Conservation (phyloP, 2,113 vertebrate genomes). For the Cephalopterus ornatus region DNA sequence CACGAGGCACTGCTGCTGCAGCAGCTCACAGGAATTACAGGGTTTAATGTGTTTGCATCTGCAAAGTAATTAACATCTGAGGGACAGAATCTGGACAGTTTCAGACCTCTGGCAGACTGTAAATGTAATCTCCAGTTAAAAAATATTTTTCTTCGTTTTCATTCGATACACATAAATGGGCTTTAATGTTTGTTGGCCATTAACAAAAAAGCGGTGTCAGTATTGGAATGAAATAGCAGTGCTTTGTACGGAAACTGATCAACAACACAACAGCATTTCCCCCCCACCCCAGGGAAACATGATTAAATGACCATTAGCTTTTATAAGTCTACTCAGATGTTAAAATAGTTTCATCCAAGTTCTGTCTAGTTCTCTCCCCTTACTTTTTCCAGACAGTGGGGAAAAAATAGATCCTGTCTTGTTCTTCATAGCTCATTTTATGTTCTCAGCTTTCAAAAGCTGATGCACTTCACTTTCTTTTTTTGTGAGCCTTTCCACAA, state of each 20-base stretch:
- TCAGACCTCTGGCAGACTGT: not conserved
- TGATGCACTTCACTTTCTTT: not conserved
- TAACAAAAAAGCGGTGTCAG: not conserved
- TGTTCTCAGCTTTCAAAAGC: not conserved
- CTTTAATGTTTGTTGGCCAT: not conserved
- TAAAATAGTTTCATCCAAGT: not conserved
- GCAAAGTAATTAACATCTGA: not conserved
- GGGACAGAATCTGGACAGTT: not conserved
- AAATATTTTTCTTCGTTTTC: not conserved
- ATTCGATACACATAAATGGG: not conserved
- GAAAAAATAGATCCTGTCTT: not conserved
- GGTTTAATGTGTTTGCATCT: not conserved
- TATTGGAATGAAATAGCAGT: not conserved
- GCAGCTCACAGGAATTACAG: not conserved
- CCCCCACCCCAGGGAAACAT: not conserved
- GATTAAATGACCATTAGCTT: not conserved
- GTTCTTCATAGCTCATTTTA: not conserved
- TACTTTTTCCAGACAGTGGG: not conserved
- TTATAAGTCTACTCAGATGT: not conserved
- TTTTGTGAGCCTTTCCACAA: not conserved
- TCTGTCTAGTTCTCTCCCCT: not conserved
- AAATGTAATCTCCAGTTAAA: not conserved
- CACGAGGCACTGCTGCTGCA: not conserved
- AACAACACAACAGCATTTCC: not conserved
- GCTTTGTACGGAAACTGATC: not conserved